Evolutionary conservation across 2,113 vertebrate species (phyloP).

Genomic region (Abramis brama): DNA sequence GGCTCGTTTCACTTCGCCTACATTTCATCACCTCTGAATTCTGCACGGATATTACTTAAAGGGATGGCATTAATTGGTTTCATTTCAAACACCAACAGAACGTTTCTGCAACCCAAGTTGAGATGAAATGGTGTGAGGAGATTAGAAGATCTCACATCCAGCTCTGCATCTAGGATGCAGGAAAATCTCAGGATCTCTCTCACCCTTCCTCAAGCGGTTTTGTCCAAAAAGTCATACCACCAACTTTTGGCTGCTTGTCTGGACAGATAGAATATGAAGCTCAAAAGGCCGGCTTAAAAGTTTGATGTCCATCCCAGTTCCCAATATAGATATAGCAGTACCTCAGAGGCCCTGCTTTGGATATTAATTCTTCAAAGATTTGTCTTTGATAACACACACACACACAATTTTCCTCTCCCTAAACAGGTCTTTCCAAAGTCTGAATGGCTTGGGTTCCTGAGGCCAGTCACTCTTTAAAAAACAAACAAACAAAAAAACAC

Average conservation of each 20-base stretch:
- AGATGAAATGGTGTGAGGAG: neutral
- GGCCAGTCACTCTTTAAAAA: constrained; percentile 76
- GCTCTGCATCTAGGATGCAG: neutral
- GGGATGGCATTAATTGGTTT: constrained; percentile 47
- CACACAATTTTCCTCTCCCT: constrained; percentile 27
- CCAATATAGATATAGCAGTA: neutral
- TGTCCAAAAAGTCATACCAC: no score
- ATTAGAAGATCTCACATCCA: neutral
- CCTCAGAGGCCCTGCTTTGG: neutral
- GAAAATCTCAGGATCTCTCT: neutral
- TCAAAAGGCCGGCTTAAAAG: neutral
- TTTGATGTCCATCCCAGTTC: neutral
- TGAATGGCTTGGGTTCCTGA: constrained; percentile 80
- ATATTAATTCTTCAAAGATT: neutral
- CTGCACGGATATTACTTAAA: constrained; percentile 45
- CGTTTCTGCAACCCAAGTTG: neutral
- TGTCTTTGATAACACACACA: neutral
- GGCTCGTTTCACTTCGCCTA: constrained; percentile 74
- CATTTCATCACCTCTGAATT: constrained; percentile 70
- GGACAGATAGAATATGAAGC: neutral
- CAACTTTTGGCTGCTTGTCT: neutral
- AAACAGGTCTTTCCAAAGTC: constrained; percentile 18
- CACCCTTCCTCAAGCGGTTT: neutral
- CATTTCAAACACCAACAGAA: neutral
- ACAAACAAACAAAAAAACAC: constrained; percentile 83